Conservation (phyloP, 2,888 invertebrate species). For the Arctia plantaginis region DNA sequence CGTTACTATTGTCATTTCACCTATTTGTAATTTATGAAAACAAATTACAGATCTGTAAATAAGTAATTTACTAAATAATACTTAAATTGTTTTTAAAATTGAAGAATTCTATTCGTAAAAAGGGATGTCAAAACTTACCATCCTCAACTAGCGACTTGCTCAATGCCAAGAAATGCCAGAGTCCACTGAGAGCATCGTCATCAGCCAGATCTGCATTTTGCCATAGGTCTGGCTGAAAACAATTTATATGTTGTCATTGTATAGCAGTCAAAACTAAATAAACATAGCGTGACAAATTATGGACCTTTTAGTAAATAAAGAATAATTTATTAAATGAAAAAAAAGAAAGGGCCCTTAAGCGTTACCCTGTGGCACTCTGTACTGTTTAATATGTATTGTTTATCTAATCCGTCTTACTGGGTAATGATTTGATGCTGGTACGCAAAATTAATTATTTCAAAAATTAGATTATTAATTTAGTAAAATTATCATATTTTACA, state of each 20-base stretch:
- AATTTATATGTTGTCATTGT: constrained; percentile 4
- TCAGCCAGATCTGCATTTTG: constrained; percentile 93
- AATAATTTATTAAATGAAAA: not conserved
- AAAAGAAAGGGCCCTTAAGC: not conserved
- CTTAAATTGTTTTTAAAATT: too few species aligned
- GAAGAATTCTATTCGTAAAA: too few species aligned
- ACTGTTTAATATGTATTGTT: not conserved
- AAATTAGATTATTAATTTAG: not conserved
- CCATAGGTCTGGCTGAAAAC: constrained; percentile 89
- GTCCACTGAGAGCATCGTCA: constrained; percentile 90
- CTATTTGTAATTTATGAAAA: too few species aligned
- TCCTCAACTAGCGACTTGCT: constrained; percentile 90
- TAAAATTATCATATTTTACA: not conserved
- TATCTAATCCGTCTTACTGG: not conserved
- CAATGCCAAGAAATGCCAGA: constrained; percentile 94
- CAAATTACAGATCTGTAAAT: too few species aligned
- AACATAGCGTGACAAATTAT: not conserved
- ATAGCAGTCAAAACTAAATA: not conserved
- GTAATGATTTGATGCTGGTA: not conserved
- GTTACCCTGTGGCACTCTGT: not conserved
- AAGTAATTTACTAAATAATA: too few species aligned
- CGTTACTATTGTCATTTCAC: too few species aligned
- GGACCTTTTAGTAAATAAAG: not conserved
- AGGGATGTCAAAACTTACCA: constrained; percentile 66
- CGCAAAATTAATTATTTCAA: not conserved